Conservation (phyloP, 92 coral and sea anemone genomes). For the Palythoa caribaeorum region DNA sequence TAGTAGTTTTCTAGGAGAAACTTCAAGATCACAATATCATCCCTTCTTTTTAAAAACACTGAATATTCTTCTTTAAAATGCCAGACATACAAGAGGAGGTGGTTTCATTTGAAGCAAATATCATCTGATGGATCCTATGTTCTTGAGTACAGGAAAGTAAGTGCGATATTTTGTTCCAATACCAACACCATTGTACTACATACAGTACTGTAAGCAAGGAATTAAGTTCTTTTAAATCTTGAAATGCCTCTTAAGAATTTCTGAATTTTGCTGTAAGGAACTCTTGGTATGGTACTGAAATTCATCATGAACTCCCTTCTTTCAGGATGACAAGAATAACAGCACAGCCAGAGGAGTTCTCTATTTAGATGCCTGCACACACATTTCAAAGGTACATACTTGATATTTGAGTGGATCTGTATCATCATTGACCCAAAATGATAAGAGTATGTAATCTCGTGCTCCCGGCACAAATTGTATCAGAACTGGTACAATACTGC, state of each 20-base stretch:
- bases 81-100: constrained; percentile 93
- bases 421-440: neutral
- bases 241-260: no score
- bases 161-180: neutral
- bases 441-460: no score
- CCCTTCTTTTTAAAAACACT: no score
- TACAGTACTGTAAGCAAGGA: no score
- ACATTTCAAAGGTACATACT: constrained; percentile 87
- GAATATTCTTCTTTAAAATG: neutral
- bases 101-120: constrained; percentile 96
- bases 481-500: no score
- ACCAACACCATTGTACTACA: no score
- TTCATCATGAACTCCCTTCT: neutral
- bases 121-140: constrained; percentile 97
- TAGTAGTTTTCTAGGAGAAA: no score
- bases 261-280: no score
- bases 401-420: neutral
- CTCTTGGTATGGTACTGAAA: no score
- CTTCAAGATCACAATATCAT: no score
- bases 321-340: constrained; percentile 89
- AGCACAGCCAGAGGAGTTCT: constrained; percentile 94
- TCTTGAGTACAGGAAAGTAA: constrained; percentile 94
- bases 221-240: no score
- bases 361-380: constrained; percentile 94
- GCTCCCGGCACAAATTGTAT: no score